Conservation (phyloP, 2,888 invertebrate species). For the Agrypnus murinus region DNA sequence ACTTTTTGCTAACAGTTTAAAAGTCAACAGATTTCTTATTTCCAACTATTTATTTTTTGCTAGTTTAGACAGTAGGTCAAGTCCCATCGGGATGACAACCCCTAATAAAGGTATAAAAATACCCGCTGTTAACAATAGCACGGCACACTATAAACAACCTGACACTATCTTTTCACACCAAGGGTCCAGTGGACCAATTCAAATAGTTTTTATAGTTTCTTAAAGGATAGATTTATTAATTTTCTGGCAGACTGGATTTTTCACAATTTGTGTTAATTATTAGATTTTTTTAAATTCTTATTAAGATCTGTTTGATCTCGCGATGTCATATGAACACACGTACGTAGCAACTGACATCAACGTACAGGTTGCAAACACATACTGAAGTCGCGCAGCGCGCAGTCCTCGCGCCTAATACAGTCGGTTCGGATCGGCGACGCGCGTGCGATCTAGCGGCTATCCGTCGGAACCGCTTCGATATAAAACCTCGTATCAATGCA, state of each 20-base stretch:
- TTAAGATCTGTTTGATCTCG: slow-evolving; percentile 59
- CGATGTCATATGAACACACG: slow-evolving; percentile 64
- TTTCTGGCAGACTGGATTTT: slow-evolving; percentile 31
- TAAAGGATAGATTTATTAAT: slow-evolving; percentile 26
- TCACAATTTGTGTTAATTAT: slow-evolving; percentile 1
- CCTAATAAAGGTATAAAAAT: slow-evolving; percentile 55
- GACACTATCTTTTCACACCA: slow-evolving; percentile 47
- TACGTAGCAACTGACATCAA: slow-evolving; percentile 64
- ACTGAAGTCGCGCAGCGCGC: slow-evolving; percentile 72
- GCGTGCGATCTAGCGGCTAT: slow-evolving; percentile 74
- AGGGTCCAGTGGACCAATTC: slow-evolving; percentile 44
- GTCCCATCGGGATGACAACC: slow-evolving; percentile 51
- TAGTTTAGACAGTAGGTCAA: slow-evolving; percentile 27
- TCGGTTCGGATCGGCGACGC: slow-evolving; percentile 70
- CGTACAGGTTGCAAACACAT: slow-evolving; percentile 70
- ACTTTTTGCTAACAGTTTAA: slow-evolving; percentile 53
- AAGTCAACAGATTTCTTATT: slow-evolving; percentile 28
- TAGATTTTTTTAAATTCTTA: slow-evolving; percentile 37
- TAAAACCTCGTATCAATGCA: slow-evolving; percentile 49
- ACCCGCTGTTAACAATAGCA: slow-evolving; percentile 56
- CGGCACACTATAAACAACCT: slow-evolving; percentile 54
- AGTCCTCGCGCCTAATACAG: slow-evolving; percentile 69
- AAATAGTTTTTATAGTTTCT: slow-evolving; percentile 29
- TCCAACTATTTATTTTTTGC: slow-evolving; percentile 41
- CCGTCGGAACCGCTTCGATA: slow-evolving; percentile 58